Evolutionary conservation across 2,888 invertebrate species (phyloP), one percentile per base, ranked within the genome.

Genomic region (Dinocampus coccinellae): DNA sequence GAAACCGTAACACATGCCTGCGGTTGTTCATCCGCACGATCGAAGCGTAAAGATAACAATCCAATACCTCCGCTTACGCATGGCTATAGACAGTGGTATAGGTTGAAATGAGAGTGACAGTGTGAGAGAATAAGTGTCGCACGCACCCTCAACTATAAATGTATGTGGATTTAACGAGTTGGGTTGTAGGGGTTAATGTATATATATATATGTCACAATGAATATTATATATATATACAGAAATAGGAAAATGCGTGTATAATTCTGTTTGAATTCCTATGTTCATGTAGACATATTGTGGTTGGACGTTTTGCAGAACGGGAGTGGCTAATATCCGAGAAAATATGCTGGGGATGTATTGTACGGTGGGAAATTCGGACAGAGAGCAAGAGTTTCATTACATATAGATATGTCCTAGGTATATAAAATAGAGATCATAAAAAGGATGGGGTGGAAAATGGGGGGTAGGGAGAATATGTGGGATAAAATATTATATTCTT

Each of bases 1-100:
- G 77, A 76, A 76, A 77, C 76, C 75, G 76, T 80, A 79, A 78
- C 78, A 75, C 78, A 76, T 77, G 77, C 76, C 76, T 75, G 76
- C 68, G 77, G 76, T 76, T 64, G 68, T 34, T 66, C 63, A 55
- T 65, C 64, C 42, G 66, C 60, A 33, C 64, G 73, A 69, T 73
- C 69, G 69, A 73, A 72, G 69, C 69, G 67, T 69, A 75, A 72
- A 73, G 69, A 73, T 75, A 75, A 73, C 73, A 69, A 33, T 53
- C 34, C 64, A 24, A 29, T 11, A 33, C 33, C 64, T 26, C 47
- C 47, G 47, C 47, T 47, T 47, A 47, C 16, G 47, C 16, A 47
- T 47, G 16, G 47, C 16, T 20, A 47, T n/a, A 47, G 16, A 47
- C 16, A 16, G 47, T 47, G 16, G 16, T 47, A 1, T 3, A 20